These are phyloP conservation scores for Tragopan temminckii DNA, from an alignment of 2,797 vertebrate genomes.

Conservation along the genomic window DNA sequence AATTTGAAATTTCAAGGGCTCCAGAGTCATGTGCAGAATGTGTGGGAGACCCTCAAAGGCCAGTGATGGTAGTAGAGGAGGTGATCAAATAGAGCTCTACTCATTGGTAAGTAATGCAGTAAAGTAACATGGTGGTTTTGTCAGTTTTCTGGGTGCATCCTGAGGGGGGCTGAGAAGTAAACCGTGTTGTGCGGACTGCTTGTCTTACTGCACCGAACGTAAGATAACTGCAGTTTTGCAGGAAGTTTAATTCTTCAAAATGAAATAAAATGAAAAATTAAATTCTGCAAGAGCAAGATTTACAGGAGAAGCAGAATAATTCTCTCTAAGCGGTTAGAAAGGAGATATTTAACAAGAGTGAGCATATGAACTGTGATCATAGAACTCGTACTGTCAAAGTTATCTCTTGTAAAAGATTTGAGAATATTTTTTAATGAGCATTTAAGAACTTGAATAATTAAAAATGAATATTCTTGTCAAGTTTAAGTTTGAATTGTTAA, in stretches of 20 bases:
- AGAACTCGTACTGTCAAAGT: background rate
- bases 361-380: background rate
- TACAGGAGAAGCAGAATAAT: background rate
- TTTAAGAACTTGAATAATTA: background rate
- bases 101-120: conserved; percentile 72
- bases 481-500: background rate
- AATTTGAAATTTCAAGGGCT: conserved; percentile 79
- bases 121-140: background rate
- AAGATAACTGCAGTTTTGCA: background rate
- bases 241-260: background rate
- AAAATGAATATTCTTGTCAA: background rate
- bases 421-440: background rate
- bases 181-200: background rate
- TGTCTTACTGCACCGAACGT: background rate
- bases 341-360: background rate
- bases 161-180: background rate
- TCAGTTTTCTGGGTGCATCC: background rate
- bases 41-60: conserved; percentile 24
- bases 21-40: conserved; percentile 69
- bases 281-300: background rate
- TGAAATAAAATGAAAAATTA: background rate
- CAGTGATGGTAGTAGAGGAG: conserved; percentile 58
- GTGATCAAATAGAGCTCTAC: conserved; percentile 74
- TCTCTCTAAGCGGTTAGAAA: background rate
- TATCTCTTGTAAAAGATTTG: background rate